Percentiles rank a stretch among this genome's conserved stretches.
Conservation (phyloP, 1,140 invertebrate genomes). For the Littorina saxatilis region DNA sequence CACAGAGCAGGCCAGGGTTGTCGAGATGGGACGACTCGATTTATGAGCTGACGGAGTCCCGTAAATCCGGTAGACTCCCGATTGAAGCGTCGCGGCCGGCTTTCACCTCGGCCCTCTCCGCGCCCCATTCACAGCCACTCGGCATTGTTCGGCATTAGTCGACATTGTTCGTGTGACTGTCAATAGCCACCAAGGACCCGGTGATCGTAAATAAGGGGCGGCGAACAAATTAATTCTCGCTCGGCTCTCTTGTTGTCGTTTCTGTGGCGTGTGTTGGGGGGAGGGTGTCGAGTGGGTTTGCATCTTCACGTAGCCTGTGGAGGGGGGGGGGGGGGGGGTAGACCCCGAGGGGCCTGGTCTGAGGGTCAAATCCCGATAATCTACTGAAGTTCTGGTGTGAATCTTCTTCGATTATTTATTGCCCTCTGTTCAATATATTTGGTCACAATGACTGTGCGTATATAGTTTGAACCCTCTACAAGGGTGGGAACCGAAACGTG, state of each 20-base stretch:
- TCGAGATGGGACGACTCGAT: not conserved
- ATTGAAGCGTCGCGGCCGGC: constrained; percentile 1
- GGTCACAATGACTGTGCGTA: not conserved
- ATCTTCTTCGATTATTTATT: not conserved
- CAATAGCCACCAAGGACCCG: not conserved
- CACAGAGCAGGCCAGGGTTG: not conserved
- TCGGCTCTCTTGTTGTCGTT: not conserved
- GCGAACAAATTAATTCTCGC: constrained; percentile 12
- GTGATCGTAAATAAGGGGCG: not conserved
- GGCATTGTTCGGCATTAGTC: constrained; percentile 14
- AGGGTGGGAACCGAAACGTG: not conserved
- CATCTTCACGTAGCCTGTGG: too few species aligned
- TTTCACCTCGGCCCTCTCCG: not conserved
- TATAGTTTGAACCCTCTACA: not conserved
- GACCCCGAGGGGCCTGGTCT: too few species aligned
- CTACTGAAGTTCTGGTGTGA: too few species aligned
- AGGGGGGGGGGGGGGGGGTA: too few species aligned
- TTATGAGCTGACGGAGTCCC: not conserved
- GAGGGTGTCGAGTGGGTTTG: too few species aligned
- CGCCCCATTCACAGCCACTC: constrained; percentile 4
- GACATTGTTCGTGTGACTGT: not conserved
- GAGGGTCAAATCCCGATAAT: too few species aligned
- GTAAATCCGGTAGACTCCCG: not conserved
- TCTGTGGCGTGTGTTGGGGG: too few species aligned
- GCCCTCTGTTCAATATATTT: not conserved